Evolutionary conservation across 2,113 vertebrate species (phyloP), one percentile per base, ranked within the genome.

Genomic region (Dicentrarchus labrax): DNA sequence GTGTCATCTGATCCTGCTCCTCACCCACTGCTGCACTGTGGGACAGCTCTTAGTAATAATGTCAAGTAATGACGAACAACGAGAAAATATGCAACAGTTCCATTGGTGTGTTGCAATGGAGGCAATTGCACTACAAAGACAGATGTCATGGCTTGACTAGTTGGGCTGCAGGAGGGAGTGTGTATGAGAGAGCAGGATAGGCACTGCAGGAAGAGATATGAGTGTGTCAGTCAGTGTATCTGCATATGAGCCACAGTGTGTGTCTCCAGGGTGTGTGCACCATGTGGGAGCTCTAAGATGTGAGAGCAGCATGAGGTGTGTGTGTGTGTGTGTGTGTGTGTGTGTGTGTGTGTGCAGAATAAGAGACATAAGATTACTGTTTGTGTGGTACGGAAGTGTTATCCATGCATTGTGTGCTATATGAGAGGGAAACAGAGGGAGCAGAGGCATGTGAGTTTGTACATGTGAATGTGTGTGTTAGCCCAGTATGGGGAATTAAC

Each of bases 401-500:
- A 70, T 57, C 57, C 30, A 71, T 61, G 59, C 36, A 68, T 69
- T 57, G 30, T 60, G 36, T 43, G 24, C 39, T 57, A 41, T 47
- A 74, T 67, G 69, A 83, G 67, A 47, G 41, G 73, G 74, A 72
- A 51, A 57, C 21, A 67, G 47, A 24, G 5, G 72, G 61, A 65
- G n/a, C 57, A 41, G 51, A 41, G 22, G 45, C 15, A 56, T 72
- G 53, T 86, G 75, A 47, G 56, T 68, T 56, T 79, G 62, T 67
- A 50, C 70, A 78, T 79, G 80, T 75, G 80, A 64, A 71, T 45
- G 72, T 76, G 70, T 78, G 68, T 6, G 67, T 83, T 79, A 53
- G 62, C 62, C 39, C 76, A 38, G 85, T 48, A 19, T 22, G 69
- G 77, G 71, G 79, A 82, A 88, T 88, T 84, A 76, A 80, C 59